phyloP scores from a whole-genome alignment of 2,888 invertebrate genomes.

The Hypomecis punctinalis region DNA sequence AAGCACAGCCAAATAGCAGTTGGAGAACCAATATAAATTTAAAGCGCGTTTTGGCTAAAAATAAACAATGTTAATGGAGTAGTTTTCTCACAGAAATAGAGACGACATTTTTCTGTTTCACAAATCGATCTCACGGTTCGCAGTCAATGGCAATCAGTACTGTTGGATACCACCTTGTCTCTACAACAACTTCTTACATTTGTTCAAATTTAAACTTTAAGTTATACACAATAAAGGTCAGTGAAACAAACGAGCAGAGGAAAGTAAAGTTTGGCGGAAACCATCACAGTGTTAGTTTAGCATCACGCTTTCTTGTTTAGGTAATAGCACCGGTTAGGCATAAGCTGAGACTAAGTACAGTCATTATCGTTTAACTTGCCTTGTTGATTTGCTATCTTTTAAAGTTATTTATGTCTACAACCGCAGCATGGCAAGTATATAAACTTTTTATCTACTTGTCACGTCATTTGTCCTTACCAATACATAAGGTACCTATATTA shows the following conservation, averaged over 20 bases:
- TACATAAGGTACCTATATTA: too few relatives aligned
- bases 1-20: too few relatives aligned
- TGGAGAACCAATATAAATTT: too few relatives aligned
- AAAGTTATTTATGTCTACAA: constrained; percentile 23
- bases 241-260: constrained; percentile 1
- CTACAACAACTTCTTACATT: background rate
- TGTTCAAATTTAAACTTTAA: constrained; percentile 18
- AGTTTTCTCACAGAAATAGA: background rate
- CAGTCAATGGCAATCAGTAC: constrained; percentile 27
- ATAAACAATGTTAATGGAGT: too few relatives aligned
- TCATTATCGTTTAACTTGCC: constrained; percentile 42
- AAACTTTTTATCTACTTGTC: too few relatives aligned
- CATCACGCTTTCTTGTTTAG: constrained; percentile 48
- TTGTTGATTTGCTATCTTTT: constrained; percentile 37
- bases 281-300: constrained; percentile 37
- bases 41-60: too few relatives aligned
- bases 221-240: constrained; percentile 7
- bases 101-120: background rate
- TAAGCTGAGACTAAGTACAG: constrained; percentile 39
- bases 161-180: constrained; percentile 8
- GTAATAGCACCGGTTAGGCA: constrained; percentile 41
- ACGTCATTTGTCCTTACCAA: too few relatives aligned
- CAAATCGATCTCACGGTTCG: constrained; percentile 12
- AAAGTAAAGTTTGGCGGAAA: constrained; percentile 36
- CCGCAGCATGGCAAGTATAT: too few relatives aligned